phyloP scores from a whole-genome alignment of 1,140 invertebrate species.

The Wiebesia pumilae region DNA sequence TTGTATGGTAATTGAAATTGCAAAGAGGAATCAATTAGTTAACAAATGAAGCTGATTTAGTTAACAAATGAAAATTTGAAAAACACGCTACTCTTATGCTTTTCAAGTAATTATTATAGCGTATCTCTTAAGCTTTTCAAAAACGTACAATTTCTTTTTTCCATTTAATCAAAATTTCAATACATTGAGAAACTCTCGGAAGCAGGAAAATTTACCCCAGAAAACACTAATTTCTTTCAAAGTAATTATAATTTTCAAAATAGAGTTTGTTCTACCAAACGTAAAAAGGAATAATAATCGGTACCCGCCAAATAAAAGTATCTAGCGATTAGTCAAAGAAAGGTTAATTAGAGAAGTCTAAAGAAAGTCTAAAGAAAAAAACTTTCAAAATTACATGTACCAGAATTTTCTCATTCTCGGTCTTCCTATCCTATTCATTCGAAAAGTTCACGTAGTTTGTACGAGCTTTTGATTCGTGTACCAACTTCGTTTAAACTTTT shows the following conservation, averaged over 20 bases:
- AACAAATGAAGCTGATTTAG: too few relatives aligned
- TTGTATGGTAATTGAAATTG: neutral
- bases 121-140: neutral
- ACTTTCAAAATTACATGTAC: conserved; percentile 37
- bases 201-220: too few relatives aligned
- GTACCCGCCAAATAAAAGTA: conserved; percentile 39
- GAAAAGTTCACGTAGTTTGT: conserved; percentile 48
- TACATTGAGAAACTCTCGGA: too few relatives aligned
- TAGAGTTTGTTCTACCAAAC: neutral
- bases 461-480: conserved; percentile 35
- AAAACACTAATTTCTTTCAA: too few relatives aligned
- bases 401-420: conserved; percentile 24
- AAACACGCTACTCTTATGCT: too few relatives aligned
- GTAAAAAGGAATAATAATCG: conserved; percentile 4
- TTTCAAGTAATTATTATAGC: neutral
- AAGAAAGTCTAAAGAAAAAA: conserved; percentile 4
- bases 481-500: conserved; percentile 51
- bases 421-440: conserved; percentile 30
- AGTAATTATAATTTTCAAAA: neutral
- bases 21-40: neutral
- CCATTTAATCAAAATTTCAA: neutral
- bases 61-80: neutral
- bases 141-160: neutral
- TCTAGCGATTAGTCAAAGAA: conserved; percentile 33
- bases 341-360: conserved; percentile 47